Conservation (phyloP, 2,888 invertebrate genomes). For the Acrobasis consociella region DNA sequence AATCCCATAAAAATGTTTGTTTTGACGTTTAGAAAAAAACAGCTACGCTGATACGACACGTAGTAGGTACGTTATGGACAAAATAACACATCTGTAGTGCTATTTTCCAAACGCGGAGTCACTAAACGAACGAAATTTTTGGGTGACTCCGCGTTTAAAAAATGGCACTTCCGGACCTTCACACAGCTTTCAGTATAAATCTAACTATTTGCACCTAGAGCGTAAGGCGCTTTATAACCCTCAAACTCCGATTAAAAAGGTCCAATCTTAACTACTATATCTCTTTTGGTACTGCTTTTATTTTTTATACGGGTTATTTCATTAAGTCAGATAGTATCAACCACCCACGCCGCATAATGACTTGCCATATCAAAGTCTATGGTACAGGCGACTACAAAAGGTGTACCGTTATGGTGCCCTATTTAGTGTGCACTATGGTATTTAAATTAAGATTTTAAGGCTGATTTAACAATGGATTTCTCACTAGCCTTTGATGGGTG, state of each 20-base stretch:
- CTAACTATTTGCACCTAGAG: too few species aligned
- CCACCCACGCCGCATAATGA: slow-evolving; percentile 81
- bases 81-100: too few species aligned
- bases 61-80: too few species aligned
- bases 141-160: too few species aligned
- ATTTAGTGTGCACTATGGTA: slow-evolving; percentile 14
- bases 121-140: too few species aligned
- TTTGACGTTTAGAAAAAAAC: too few species aligned
- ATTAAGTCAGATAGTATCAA: slow-evolving; percentile 75
- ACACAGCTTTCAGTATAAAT: too few species aligned
- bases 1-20: too few species aligned
- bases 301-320: slow-evolving; percentile 77
- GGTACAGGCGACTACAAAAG: slow-evolving; percentile 23
- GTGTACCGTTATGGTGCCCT: slow-evolving; percentile 29
- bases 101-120: too few species aligned
- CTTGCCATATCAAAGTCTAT: slow-evolving; percentile 68
- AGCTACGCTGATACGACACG: too few species aligned
- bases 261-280: slow-evolving; percentile 7
- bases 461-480: slow-evolving; percentile 16
- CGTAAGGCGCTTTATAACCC: neutral
- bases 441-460: slow-evolving; percentile 20
- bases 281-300: slow-evolving; percentile 39
- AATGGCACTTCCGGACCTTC: too few species aligned
- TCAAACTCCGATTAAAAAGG: slow-evolving; percentile 3
- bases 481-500: slow-evolving; percentile 3